Base-by-base conservation (phyloP, 2,797 vertebrate species). In the Cuculus canorus region DNA sequence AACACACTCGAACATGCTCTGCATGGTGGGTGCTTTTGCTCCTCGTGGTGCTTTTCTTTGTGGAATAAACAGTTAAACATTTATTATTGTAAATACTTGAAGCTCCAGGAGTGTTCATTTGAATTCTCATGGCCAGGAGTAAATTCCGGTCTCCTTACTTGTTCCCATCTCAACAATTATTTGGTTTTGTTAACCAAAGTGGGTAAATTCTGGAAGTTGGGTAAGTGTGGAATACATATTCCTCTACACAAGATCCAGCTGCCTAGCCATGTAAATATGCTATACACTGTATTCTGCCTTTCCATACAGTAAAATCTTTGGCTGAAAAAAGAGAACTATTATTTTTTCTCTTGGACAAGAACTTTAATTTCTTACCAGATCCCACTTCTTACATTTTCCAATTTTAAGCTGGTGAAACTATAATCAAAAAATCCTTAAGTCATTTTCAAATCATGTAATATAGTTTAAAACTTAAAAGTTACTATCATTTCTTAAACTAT, bases 401-500 rank as follows among this genome's bases (percentile, higher is more conserved):
- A 1, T 79, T 85, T 89, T 79, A 60, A 37, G 11, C 52, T 88
- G 43, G 24, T 12, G 39, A 72, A 88, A 59, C 47, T 72, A 30
- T 53, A 76, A 90, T 73, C 43, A 68, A 59, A 85, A 88, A 71
- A 43, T 63, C 52, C 15, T 8, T 17, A 13, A 89, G 63, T 72
- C 5, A 10, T 70, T 92, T 94, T 54, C 52, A 45, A 65, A 32
- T 64, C 24, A 37, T 50, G 39, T 50, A 65, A 85, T 77, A 11
- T 3, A 33, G 57, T 80, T 91, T 71, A 80, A 87, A 93, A 93
- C 86, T 79, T 89, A 91, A 87, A 92, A 95, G 52, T 63, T 90
- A 7, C 63, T 16, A 14, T 92, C 11, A 23, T 92, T 93, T 73
- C 70, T 88, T 78, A 77, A 64, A 66, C 68, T 73, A 13, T n/a